These are phyloP conservation scores for Barypeithes pellucidus DNA, from an alignment of 2,888 invertebrate genomes.

Conservation along the genomic window DNA sequence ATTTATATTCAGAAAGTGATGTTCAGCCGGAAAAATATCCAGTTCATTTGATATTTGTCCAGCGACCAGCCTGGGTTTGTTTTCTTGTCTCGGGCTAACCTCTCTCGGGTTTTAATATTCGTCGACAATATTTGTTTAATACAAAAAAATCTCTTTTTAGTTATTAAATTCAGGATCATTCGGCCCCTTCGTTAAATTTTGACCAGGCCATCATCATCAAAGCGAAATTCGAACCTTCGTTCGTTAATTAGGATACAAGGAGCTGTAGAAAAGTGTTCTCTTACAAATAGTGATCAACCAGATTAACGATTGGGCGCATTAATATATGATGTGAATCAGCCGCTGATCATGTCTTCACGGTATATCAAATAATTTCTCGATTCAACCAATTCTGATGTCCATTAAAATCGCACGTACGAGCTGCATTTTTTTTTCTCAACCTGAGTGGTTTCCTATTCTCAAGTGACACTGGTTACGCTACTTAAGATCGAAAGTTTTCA, in stretches of 20 bases:
- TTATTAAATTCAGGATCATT: slow-evolving; percentile 49
- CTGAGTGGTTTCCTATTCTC: slow-evolving; percentile 25
- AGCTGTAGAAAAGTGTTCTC: too few relatives aligned
- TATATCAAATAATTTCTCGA: slow-evolving; percentile 7
- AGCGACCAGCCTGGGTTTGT: slow-evolving; percentile 66
- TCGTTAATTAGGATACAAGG: background rate
- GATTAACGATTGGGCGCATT: too few relatives aligned
- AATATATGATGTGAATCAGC: too few relatives aligned
- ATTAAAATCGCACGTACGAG: slow-evolving; percentile 13
- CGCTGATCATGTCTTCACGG: background rate
- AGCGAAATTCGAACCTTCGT: slow-evolving; percentile 20
- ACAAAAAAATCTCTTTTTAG: slow-evolving; percentile 48
- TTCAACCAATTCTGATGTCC: background rate
- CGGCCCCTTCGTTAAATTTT: slow-evolving; percentile 1
- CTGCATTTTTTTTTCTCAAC: slow-evolving; percentile 21
- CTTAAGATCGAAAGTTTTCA: slow-evolving; percentile 41
- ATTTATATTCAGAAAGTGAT: slow-evolving; percentile 70
- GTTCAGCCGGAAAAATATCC: slow-evolving; percentile 69
- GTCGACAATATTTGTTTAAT: slow-evolving; percentile 48
- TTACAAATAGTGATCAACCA: background rate
- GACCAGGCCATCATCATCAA: background rate
- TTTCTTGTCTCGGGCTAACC: slow-evolving; percentile 65
- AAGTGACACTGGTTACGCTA: slow-evolving; percentile 44
- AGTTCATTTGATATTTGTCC: slow-evolving; percentile 69
- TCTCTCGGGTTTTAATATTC: slow-evolving; percentile 40